phyloP scores from a whole-genome alignment of 2,888 invertebrate species.

The Ichneumon xanthorius region DNA sequence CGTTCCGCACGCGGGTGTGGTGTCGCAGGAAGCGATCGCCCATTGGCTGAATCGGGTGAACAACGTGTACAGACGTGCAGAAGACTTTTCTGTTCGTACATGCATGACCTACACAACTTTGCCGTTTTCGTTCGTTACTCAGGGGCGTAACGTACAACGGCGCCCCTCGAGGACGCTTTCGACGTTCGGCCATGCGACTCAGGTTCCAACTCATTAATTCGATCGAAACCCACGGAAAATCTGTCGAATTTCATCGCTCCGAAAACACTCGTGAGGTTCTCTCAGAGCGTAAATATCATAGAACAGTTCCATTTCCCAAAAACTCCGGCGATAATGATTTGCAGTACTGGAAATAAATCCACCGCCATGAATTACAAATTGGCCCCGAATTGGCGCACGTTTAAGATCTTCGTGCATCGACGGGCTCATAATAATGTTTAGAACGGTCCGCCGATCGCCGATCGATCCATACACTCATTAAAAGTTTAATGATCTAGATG shows the following conservation, averaged over 20 bases:
- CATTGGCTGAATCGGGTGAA: constrained; percentile 74
- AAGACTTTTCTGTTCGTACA: constrained; percentile 71
- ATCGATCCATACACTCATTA: neutral
- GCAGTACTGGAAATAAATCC: neutral
- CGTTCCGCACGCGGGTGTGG: constrained; percentile 72
- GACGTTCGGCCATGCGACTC: neutral
- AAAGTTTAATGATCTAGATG: neutral
- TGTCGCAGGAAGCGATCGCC: constrained; percentile 69
- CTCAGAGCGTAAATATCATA: neutral
- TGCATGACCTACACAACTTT: constrained; percentile 69
- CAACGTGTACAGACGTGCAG: constrained; percentile 71
- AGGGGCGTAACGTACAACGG: constrained; percentile 68
- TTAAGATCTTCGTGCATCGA: neutral
- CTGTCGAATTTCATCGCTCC: neutral
- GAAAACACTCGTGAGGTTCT: neutral
- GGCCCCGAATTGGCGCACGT: neutral
- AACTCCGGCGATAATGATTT: constrained; percentile 1
- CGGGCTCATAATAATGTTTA: neutral
- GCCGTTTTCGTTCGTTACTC: constrained; percentile 73
- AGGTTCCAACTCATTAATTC: neutral
- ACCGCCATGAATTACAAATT: neutral
- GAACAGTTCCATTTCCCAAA: neutral
- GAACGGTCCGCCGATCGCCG: neutral
- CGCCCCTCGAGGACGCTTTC: constrained; percentile 33
- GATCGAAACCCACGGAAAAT: neutral